These are phyloP conservation scores for Tarsius wallacei DNA, from an alignment of 2,797 vertebrate genomes.

Conservation along the genomic window DNA sequence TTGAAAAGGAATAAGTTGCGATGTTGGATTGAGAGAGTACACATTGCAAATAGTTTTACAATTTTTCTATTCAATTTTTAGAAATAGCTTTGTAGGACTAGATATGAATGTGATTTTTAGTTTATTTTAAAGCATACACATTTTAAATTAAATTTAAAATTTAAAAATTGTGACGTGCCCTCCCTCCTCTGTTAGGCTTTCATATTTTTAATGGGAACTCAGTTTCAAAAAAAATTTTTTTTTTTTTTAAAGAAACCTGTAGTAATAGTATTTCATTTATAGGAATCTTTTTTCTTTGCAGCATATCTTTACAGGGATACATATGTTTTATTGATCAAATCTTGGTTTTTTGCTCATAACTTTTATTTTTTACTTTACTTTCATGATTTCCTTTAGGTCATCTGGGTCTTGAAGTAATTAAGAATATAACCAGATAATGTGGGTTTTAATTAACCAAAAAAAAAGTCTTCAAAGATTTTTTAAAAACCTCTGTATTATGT, in stretches of 20 bases:
- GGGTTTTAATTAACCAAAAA: constrained; percentile 51
- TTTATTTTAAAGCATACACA: constrained; percentile 33
- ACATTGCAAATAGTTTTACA: constrained; percentile 37
- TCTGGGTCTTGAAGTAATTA: constrained; percentile 51
- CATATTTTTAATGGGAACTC: constrained; percentile 34
- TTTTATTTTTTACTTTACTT: constrained; percentile 53
- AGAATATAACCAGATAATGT: background rate
- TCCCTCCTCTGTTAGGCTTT: background rate
- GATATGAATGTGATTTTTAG: background rate
- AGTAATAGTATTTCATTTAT: constrained; percentile 36
- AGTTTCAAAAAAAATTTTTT: background rate
- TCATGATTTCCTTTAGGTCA: constrained; percentile 28
- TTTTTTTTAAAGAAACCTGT: background rate
- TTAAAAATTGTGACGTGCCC: background rate
- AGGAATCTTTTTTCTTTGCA: background rate
- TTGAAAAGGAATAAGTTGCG: constrained; percentile 55
- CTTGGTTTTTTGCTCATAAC: constrained; percentile 57
- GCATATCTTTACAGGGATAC: background rate
- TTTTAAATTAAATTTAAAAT: constrained; percentile 57
- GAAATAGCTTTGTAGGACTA: constrained; percentile 60
- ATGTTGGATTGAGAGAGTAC: background rate
- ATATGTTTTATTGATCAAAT: constrained; percentile 14
- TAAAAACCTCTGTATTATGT: background rate
- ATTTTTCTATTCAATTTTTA: constrained; percentile 44
- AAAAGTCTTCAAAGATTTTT: background rate